Conservation (phyloP, 2,888 invertebrate species). For the Parnassius glacialis region DNA sequence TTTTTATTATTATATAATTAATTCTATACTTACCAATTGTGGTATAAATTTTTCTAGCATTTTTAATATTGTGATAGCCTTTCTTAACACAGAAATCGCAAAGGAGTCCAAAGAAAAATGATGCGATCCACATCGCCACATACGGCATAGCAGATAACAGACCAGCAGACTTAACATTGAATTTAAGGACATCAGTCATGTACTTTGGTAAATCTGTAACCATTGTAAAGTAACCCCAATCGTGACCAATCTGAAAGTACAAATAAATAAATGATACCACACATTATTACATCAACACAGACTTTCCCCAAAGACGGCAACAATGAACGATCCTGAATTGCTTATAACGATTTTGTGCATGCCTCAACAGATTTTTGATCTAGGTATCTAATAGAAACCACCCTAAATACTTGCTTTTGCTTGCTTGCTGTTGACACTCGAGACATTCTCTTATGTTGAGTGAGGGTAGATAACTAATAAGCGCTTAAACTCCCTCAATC, state of each 20-base stretch:
- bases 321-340: no score
- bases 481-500: no score
- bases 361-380: no score
- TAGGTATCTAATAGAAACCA: no score
- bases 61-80: conserved; percentile 79
- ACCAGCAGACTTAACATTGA: conserved; percentile 84
- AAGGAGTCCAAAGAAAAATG: conserved; percentile 83
- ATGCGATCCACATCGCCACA: conserved; percentile 84
- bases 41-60: conserved; percentile 84
- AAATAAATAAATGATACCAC: background rate
- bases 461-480: no score
- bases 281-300: no score
- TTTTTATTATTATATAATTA: background rate
- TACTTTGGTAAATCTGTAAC: conserved; percentile 86
- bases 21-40: conserved; percentile 78
- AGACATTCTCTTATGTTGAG: no score
- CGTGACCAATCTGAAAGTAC: conserved; percentile 80
- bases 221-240: conserved; percentile 87
- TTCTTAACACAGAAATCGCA: conserved; percentile 85
- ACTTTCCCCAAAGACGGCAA: no score
- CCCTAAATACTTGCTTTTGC: no score
- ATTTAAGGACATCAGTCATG: conserved; percentile 84
- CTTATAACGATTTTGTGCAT: no score
- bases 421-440: no score
- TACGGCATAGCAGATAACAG: conserved; percentile 84